Percentiles rank a stretch among this genome's conserved stretches.
Conservation (phyloP, 2,113 vertebrate species). For the Mobula hypostoma region DNA sequence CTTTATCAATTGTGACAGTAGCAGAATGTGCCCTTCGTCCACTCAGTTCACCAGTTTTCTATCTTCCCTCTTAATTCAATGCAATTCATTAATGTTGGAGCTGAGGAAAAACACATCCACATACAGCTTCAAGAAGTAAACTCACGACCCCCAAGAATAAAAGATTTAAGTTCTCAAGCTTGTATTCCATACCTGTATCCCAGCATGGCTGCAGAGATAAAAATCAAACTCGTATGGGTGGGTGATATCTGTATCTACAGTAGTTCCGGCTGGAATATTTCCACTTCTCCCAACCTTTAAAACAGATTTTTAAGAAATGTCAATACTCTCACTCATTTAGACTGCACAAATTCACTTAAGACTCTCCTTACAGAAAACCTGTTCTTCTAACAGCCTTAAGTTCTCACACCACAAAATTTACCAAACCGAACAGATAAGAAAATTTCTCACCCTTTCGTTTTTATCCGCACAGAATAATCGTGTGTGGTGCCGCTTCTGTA, state of each 20-base stretch:
- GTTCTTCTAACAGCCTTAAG: not conserved
- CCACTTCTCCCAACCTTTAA: slow-evolving; percentile 89
- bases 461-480: slow-evolving; percentile 95
- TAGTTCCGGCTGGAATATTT: slow-evolving; percentile 97
- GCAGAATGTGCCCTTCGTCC: not conserved
- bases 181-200: slow-evolving; percentile 82
- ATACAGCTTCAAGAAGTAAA: too few relatives aligned
- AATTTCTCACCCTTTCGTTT: slow-evolving; percentile 83
- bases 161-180: not conserved
- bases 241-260: slow-evolving; percentile 94
- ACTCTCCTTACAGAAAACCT: not conserved
- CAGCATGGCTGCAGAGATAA: slow-evolving; percentile 99
- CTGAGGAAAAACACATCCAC: not conserved
- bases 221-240: slow-evolving; percentile 98
- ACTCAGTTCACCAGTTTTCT: not conserved
- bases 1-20: not conserved
- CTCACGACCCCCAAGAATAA: not conserved
- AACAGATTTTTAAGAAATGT: not conserved
- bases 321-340: not conserved
- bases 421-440: not conserved
- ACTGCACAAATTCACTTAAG: not conserved
- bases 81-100: not conserved
- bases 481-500: slow-evolving; percentile 98
- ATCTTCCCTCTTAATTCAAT: not conserved
- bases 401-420: not conserved